These are phyloP conservation scores for Nasonia oneida DNA, from an alignment of 2,888 invertebrate species.

Conservation along the genomic window DNA sequence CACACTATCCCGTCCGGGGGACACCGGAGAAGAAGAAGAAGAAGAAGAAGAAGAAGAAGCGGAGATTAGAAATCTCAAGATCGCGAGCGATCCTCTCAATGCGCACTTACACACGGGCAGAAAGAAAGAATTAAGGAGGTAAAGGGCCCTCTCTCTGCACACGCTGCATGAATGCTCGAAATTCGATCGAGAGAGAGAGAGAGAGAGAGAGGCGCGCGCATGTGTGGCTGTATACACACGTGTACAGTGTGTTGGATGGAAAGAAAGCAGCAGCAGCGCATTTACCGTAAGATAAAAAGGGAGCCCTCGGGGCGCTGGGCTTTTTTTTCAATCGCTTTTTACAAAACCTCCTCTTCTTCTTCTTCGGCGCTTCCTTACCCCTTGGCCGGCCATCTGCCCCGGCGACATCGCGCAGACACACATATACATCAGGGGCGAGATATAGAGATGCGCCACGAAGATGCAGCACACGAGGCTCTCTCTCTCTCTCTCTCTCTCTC, in stretches of 20 bases:
- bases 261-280: constrained; percentile 23
- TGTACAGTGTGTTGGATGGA: background rate
- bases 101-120: constrained; percentile 13
- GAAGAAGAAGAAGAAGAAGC: constrained; percentile 17
- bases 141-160: constrained; percentile 55
- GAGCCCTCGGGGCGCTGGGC: constrained; percentile 64
- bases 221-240: no score
- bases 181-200: constrained; percentile 74
- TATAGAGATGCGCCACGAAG: constrained; percentile 59
- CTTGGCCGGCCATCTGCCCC: constrained; percentile 81
- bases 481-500: background rate
- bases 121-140: constrained; percentile 66
- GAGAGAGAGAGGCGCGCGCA: constrained; percentile 13
- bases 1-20: constrained; percentile 4
- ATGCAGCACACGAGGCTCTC: constrained; percentile 62
- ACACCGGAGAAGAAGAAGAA: constrained; percentile 53
- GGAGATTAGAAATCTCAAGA: constrained; percentile 64
- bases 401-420: constrained; percentile 70
- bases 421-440: constrained; percentile 74
- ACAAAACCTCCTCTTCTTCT: constrained; percentile 68
- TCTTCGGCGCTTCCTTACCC: constrained; percentile 71
- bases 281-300: constrained; percentile 51
- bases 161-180: constrained; percentile 73
- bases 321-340: constrained; percentile 74
- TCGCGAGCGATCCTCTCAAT: constrained; percentile 31